Percentiles rank a stretch among this genome's conserved stretches.
Evolutionary conservation across 2,113 vertebrate species (phyloP).

Genomic region (Emydura subglobosa): DNA sequence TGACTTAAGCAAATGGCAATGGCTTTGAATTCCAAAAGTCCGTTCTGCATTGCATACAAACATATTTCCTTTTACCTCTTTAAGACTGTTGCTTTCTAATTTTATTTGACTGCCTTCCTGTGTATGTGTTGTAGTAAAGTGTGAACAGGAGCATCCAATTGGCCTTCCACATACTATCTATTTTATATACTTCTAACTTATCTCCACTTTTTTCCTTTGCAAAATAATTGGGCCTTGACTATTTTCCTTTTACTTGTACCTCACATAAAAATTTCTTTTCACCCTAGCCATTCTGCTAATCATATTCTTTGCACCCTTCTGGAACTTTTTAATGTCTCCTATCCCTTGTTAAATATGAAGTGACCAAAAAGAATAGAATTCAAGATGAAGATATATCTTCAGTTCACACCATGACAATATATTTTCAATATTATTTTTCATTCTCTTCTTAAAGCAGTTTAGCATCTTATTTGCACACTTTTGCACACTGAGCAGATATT

Average conservation of each 20-base stretch:
- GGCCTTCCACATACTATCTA: background rate
- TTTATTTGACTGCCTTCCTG: background rate
- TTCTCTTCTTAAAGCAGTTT: background rate
- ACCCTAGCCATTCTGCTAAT: constrained; percentile 47
- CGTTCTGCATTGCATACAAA: constrained; percentile 21
- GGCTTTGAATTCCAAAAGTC: constrained; percentile 15
- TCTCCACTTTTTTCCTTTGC: constrained; percentile 60
- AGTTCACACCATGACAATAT: constrained; percentile 30
- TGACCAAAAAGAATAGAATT: constrained; percentile 32
- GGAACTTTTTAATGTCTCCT: constrained; percentile 48
- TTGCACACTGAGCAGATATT: background rate
- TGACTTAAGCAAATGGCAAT: background rate
- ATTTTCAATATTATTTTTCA: background rate
- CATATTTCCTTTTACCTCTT: constrained; percentile 15
- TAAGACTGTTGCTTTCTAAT: background rate
- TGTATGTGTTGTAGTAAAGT: background rate
- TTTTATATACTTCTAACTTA: constrained; percentile 42
- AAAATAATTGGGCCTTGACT: constrained; percentile 69
- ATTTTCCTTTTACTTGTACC: constrained; percentile 42
- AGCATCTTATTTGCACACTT: background rate
- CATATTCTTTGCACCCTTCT: constrained; percentile 51
- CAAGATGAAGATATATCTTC: constrained; percentile 15
- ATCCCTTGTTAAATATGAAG: constrained; percentile 47
- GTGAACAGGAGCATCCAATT: background rate
- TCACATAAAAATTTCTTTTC: constrained; percentile 59